Base-by-base conservation (phyloP, 2,888 invertebrate species). In the Diadromus collaris region DNA sequence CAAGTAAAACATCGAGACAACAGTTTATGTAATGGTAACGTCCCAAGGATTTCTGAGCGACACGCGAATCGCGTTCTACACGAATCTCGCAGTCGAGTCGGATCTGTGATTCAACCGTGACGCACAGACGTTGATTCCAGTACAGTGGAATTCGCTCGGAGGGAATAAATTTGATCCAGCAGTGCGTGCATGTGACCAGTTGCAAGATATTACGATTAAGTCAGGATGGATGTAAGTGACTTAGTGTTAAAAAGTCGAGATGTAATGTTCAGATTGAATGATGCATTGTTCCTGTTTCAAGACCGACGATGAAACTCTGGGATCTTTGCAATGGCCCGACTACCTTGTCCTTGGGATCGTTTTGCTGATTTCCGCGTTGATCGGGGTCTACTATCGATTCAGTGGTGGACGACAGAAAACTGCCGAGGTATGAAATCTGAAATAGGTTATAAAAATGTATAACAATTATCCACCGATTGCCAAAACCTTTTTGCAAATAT, bases 381-480 rank as follows among this genome's bases (percentile, higher is more conserved):
- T 97, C 81, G 97, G 97, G 7, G 86, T 97, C 48, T 97, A 97
- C 88, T 97, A 96, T 90, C 93, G 97, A 76, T 95, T 97, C 87
- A 95, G 95, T 38, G 97, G 97, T 29, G 97, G 96, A 9, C 95
- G 94, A 90, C 97, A 97, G 90, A 95, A 94, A 91, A 97, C 81
- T 4, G 71, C 80, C 1, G 81, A 82, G 77, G 83, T 83, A 80
- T 19, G 64, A 16, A 56, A 21, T 9, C 19, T 6, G n/a, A 60
- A 60, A 38, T 38, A 6, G n/a, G n/a, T n/a, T n/a, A n/a, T n/a
- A n/a, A n/a, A n/a, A n/a, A n/a, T n/a, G n/a, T n/a, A n/a, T n/a
- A 5, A 13, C 10, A 41, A 41, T 41, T 16, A 41, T 1, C 38
- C 16, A 16, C 1, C 4, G 16, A 41, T 41, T 16, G 4, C 16